Percentiles rank a stretch among this genome's conserved stretches.
These are phyloP conservation scores for Germaria angustata DNA, from an alignment of 2,888 invertebrate genomes.

Conservation along the genomic window DNA sequence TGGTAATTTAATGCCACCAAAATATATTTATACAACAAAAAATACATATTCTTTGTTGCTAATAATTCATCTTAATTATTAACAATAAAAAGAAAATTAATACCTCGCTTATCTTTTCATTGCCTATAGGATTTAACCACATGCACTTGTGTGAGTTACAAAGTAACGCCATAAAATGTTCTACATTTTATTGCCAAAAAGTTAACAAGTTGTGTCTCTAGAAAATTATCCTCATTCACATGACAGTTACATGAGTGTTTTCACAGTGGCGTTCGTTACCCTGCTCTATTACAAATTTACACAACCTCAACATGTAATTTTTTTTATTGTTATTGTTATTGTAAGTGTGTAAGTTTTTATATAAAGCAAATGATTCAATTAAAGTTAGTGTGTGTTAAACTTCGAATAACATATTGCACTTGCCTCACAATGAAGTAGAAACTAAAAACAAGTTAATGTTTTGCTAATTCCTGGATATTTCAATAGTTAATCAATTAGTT, in stretches of 20 bases:
- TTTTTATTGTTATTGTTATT: slow-evolving; percentile 29
- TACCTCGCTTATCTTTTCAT: background rate
- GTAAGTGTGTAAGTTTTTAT: background rate
- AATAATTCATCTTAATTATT: slow-evolving; percentile 48
- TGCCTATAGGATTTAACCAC: background rate
- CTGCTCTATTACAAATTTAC: slow-evolving; percentile 22
- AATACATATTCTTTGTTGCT: slow-evolving; percentile 32
- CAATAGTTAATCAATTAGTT: no score
- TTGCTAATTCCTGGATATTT: no score
- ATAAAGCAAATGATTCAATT: slow-evolving; percentile 19
- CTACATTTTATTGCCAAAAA: slow-evolving; percentile 48
- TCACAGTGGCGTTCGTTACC: slow-evolving; percentile 9
- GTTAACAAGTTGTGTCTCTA: slow-evolving; percentile 5
- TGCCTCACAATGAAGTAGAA: no score
- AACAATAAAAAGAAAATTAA: slow-evolving; percentile 36
- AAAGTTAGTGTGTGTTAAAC: slow-evolving; percentile 3
- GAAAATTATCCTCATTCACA: background rate
- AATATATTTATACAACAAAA: no score
- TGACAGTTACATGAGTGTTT: background rate
- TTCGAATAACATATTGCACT: background rate
- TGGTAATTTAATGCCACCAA: background rate
- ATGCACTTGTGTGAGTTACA: slow-evolving; percentile 3
- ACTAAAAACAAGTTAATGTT: no score
- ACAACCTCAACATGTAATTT: slow-evolving; percentile 41
- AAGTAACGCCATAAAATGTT: slow-evolving; percentile 45